phyloP scores from a whole-genome alignment of 1,140 invertebrate genomes.

The Formica exsecta region DNA sequence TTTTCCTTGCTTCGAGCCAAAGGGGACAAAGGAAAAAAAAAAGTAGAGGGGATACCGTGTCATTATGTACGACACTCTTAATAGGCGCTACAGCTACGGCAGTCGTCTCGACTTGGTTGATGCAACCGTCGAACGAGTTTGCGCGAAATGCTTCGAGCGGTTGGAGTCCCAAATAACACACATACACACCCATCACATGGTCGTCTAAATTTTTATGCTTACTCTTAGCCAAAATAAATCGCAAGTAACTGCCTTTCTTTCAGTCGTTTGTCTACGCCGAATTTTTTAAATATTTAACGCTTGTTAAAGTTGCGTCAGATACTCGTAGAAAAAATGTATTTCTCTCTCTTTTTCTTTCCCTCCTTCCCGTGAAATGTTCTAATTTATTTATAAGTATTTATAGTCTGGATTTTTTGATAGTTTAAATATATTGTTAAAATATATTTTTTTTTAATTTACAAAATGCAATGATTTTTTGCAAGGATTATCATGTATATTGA shows the following conservation, averaged over 20 bases:
- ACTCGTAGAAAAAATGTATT: background rate
- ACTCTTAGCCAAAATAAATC: background rate
- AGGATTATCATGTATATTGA: too few relatives aligned
- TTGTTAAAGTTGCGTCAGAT: conserved; percentile 17
- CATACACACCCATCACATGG: too few relatives aligned
- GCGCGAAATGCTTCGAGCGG: conserved; percentile 8
- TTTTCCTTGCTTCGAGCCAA: background rate
- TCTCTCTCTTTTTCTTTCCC: too few relatives aligned
- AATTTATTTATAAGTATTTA: background rate
- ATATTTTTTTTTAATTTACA: background rate
- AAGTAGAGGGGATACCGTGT: background rate
- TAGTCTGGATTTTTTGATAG: background rate
- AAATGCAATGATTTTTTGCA: background rate
- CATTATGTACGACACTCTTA: conserved; percentile 24
- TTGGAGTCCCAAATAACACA: background rate
- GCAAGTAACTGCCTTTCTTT: background rate
- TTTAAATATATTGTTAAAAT: background rate
- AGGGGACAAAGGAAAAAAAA: conserved; percentile 5
- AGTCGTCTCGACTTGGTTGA: conserved; percentile 60
- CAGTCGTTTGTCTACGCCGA: background rate
- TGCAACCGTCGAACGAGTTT: conserved; percentile 67
- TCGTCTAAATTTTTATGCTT: background rate
- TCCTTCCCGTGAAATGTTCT: background rate
- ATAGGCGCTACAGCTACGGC: background rate
- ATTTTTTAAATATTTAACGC: background rate